Percentiles rank a stretch among this genome's conserved stretches.
phyloP scores from a whole-genome alignment of 2,113 vertebrate genomes.

The Saccopteryx bilineata region DNA sequence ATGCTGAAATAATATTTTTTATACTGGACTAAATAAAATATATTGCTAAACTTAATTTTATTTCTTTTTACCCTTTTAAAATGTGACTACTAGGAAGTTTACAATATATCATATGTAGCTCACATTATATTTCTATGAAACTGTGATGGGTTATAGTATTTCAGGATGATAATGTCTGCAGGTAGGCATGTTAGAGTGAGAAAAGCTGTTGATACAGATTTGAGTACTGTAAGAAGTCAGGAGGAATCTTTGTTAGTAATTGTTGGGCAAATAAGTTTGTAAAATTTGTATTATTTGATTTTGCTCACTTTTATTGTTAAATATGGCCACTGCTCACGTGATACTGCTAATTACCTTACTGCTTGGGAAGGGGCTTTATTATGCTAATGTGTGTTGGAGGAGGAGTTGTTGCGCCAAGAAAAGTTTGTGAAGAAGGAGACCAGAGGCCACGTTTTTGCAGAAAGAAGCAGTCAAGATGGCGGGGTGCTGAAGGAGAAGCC shows the following conservation, averaged over 20 bases:
- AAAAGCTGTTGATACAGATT: background rate
- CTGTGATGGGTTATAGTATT: background rate
- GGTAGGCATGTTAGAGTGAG: background rate
- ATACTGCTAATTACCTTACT: too few relatives aligned
- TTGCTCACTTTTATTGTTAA: too few relatives aligned
- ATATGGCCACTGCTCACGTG: too few relatives aligned
- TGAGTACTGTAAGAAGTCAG: background rate
- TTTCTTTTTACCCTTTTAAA: conserved; percentile 29
- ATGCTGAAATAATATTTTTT: conserved; percentile 40
- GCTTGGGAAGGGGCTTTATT: too few relatives aligned
- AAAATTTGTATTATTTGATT: too few relatives aligned
- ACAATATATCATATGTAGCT: background rate
- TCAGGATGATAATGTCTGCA: background rate
- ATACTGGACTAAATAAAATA: background rate
- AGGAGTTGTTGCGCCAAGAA: too few relatives aligned
- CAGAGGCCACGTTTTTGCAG: too few relatives aligned
- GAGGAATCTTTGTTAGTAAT: background rate
- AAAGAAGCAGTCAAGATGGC: too few relatives aligned
- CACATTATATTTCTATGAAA: background rate
- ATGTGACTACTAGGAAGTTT: background rate
- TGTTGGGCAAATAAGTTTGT: too few relatives aligned
- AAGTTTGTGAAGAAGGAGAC: too few relatives aligned
- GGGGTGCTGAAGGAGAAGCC: too few relatives aligned
- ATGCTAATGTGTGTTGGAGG: too few relatives aligned
- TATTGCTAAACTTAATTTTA: background rate